phyloP scores from a whole-genome alignment of 1,140 invertebrate species.

The Drosophila kurseongensis region DNA sequence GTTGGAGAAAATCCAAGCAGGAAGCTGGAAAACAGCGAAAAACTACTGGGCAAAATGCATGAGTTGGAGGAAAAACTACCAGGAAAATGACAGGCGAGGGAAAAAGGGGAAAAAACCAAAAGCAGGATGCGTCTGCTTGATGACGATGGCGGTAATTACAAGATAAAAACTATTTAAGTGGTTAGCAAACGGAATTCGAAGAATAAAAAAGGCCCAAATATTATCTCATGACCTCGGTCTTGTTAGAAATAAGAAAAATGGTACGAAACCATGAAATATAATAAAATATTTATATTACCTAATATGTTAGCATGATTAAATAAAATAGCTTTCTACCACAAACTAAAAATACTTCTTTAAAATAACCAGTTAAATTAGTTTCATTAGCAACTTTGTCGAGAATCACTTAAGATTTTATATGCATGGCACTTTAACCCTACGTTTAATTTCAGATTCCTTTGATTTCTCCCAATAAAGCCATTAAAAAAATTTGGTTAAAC shows the following conservation, averaged over 20 bases:
- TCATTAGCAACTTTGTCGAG: no score
- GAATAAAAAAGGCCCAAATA: not conserved
- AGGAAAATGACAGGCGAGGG: constrained; percentile 10
- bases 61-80: constrained; percentile 17
- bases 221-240: not conserved
- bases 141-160: constrained; percentile 79
- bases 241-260: not conserved
- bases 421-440: no score
- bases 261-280: not conserved
- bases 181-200: constrained; percentile 32
- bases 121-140: constrained; percentile 64
- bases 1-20: constrained; percentile 14
- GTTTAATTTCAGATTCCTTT: not conserved
- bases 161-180: constrained; percentile 82
- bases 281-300: not conserved
- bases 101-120: not conserved
- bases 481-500: constrained; percentile 55
- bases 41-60: constrained; percentile 10
- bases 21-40: constrained; percentile 29
- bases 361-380: no score
- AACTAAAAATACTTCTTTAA: no score
- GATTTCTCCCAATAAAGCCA: constrained; percentile 38
- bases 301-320: no score
- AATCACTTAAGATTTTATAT: no score
- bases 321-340: no score